Evolutionary conservation across 2,888 invertebrate species (phyloP).

Genomic region (Amiota mariae): DNA sequence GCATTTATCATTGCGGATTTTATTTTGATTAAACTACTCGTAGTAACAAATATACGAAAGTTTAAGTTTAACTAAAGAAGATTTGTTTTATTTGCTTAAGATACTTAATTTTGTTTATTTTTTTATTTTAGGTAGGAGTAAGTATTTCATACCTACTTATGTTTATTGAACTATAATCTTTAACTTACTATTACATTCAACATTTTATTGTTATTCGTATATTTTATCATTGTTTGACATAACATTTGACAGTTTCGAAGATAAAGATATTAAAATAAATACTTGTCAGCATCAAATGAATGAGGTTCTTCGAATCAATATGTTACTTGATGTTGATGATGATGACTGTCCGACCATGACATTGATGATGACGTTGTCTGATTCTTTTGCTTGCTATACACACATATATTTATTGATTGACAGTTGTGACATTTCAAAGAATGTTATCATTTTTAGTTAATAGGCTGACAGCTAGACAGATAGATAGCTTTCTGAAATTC

Average conservation of each 20-base stretch:
- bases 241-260: background rate
- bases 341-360: background rate
- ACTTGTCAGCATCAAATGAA: background rate
- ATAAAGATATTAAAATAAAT: conserved; percentile 1
- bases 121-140: background rate
- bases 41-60: background rate
- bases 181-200: background rate
- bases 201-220: background rate
- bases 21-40: conserved; percentile 20
- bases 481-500: too few species aligned
- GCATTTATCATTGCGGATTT: conserved; percentile 26
- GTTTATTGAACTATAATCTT: background rate
- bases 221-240: background rate
- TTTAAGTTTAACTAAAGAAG: too few species aligned
- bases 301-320: too few species aligned
- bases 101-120: background rate
- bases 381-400: too few species aligned
- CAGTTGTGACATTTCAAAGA: conserved; percentile 3
- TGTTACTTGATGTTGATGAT: background rate
- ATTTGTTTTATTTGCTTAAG: too few species aligned
- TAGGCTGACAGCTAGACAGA: background rate
- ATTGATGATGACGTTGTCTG: conserved; percentile 3
- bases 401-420: background rate
- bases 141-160: too few species aligned
- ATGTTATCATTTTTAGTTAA: conserved; percentile 1